Evolutionary conservation across 1,140 invertebrate species (phyloP).

Genomic region (Acyrthosiphon pisum): DNA sequence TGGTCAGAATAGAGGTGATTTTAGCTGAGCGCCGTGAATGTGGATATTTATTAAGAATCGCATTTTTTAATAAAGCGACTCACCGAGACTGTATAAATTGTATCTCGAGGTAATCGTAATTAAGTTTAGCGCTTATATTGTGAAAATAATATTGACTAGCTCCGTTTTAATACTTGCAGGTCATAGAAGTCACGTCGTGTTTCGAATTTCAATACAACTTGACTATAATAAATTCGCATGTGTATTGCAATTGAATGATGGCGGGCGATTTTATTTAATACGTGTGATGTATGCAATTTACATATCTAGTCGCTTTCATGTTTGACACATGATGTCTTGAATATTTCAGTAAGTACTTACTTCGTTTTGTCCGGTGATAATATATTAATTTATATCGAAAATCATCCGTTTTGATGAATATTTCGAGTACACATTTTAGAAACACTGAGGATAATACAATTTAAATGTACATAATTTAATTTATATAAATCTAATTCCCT

Average conservation of each 20-base stretch:
- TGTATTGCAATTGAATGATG: not conserved
- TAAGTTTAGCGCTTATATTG: not conserved
- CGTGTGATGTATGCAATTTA: not conserved
- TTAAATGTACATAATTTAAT: not conserved
- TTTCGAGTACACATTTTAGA: not conserved
- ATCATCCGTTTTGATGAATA: not conserved
- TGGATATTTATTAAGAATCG: no score
- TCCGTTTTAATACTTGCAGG: not conserved
- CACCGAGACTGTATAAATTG: no score
- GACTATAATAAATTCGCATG: not conserved
- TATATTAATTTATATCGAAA: not conserved
- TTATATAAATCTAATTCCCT: not conserved
- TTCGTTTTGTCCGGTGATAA: not conserved
- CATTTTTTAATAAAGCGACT: no score
- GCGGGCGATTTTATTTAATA: not conserved
- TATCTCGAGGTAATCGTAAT: no score
- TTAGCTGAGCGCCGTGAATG: no score
- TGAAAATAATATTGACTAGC: not conserved
- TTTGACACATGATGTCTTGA: not conserved
- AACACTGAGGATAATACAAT: not conserved
- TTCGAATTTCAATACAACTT: not conserved
- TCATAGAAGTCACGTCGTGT: not conserved
- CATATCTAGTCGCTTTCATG: not conserved
- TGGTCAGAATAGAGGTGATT: no score
- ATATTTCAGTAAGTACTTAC: not conserved